These are phyloP conservation scores for Diadromus collaris DNA, from an alignment of 2,888 invertebrate genomes.

Conservation along the genomic window DNA sequence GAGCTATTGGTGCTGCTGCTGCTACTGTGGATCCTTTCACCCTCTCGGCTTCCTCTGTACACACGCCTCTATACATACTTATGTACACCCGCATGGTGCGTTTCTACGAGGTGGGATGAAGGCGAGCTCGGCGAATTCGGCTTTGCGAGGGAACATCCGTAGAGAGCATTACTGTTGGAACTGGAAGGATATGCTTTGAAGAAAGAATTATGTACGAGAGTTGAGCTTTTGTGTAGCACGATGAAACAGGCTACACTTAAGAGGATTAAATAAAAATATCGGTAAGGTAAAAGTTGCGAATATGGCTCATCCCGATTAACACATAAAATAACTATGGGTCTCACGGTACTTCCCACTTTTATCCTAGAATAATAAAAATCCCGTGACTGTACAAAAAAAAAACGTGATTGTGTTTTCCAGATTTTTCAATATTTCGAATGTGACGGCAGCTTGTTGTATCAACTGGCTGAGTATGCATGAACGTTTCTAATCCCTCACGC, in stretches of 20 bases:
- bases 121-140: slow-evolving; percentile 30
- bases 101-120: slow-evolving; percentile 37
- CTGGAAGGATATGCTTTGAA: not conserved
- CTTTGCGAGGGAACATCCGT: slow-evolving; percentile 33
- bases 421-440: too few species aligned
- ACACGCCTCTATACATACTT: slow-evolving; percentile 17
- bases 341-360: too few species aligned
- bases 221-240: not conserved
- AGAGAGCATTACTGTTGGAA: not conserved
- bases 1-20: slow-evolving; percentile 33
- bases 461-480: too few species aligned
- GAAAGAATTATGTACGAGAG: not conserved
- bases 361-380: too few species aligned
- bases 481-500: too few species aligned
- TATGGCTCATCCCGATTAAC: too few species aligned
- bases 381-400: too few species aligned
- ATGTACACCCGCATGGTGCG: slow-evolving; percentile 24
- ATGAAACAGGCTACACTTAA: not conserved
- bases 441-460: too few species aligned
- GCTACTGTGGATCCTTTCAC: slow-evolving; percentile 43
- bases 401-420: too few species aligned
- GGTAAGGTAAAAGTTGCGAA: too few species aligned
- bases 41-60: slow-evolving; percentile 30
- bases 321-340: too few species aligned
- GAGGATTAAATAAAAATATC: not conserved